A percentile compares a stretch with the other conserved stretches of the same genome.
Conservation (phyloP, 2,113 vertebrate species). For the Amphilophus citrinellus region DNA sequence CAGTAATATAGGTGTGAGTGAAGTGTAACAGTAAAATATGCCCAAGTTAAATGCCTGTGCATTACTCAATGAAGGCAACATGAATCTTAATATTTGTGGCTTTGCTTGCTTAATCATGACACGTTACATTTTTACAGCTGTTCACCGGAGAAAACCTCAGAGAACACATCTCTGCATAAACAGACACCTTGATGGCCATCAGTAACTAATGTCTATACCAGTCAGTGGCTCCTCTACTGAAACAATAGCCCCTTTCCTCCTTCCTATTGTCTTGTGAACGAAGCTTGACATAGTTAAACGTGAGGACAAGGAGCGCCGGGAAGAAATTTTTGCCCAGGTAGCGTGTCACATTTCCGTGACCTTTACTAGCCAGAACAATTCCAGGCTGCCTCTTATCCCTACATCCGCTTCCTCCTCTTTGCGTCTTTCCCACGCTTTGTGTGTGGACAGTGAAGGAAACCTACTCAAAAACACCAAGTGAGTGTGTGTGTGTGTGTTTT, state of each 20-base stretch:
- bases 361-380: constrained; percentile 83
- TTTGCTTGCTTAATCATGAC: background rate
- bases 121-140: background rate
- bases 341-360: constrained; percentile 82
- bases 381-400: constrained; percentile 79
- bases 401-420: constrained; percentile 80
- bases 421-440: constrained; percentile 84
- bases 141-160: background rate
- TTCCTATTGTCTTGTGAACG: constrained; percentile 68
- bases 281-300: constrained; percentile 46
- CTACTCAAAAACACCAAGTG: constrained; percentile 73
- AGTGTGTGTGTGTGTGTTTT: background rate
- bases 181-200: constrained; percentile 5
- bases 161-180: background rate
- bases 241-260: constrained; percentile 67
- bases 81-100: background rate
- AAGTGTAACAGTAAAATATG: background rate
- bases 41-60: background rate
- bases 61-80: background rate
- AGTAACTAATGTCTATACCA: constrained; percentile 69
- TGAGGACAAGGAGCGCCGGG: constrained; percentile 61
- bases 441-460: constrained; percentile 82
- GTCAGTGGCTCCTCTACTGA: constrained; percentile 37
- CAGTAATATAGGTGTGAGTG: background rate
- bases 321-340: constrained; percentile 83